phyloP scores from a whole-genome alignment of 2,888 invertebrate genomes.

The Drosophila testacea region DNA sequence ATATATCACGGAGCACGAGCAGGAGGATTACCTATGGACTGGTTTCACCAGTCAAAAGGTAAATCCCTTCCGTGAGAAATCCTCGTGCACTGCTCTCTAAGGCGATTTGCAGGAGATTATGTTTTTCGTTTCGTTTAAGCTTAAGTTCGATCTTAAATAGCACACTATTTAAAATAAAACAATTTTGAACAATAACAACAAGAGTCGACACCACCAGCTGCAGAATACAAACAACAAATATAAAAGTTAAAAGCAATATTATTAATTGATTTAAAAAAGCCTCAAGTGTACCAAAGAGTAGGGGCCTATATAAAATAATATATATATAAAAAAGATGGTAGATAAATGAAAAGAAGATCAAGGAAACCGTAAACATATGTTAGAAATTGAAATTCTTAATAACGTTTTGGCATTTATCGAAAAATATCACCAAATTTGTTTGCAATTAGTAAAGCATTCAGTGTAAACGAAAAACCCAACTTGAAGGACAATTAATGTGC shows the following conservation, averaged over 20 bases:
- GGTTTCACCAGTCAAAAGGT: slow-evolving; percentile 98
- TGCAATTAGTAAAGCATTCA: slow-evolving; percentile 40
- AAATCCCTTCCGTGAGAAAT: slow-evolving; percentile 98
- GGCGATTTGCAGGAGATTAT: slow-evolving; percentile 20
- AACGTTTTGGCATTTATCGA: slow-evolving; percentile 64
- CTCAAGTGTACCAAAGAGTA: slow-evolving; percentile 41
- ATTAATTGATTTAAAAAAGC: slow-evolving; percentile 15
- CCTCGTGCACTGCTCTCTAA: slow-evolving; percentile 94
- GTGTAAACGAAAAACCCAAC: slow-evolving; percentile 78
- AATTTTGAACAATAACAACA: slow-evolving; percentile 32
- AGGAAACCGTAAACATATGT: slow-evolving; percentile 20
- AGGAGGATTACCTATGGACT: slow-evolving; percentile 96
- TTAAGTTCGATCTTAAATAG: slow-evolving; percentile 42
- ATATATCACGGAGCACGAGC: slow-evolving; percentile 95
- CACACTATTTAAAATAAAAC: slow-evolving; percentile 32
- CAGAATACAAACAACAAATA: slow-evolving; percentile 18
- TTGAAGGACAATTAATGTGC: slow-evolving; percentile 64
- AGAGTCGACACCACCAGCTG: slow-evolving; percentile 42
- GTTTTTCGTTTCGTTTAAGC: slow-evolving; percentile 8
- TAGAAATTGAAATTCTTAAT: slow-evolving; percentile 26
- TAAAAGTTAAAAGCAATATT: slow-evolving; percentile 51
- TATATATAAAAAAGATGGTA: not conserved
- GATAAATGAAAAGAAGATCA: slow-evolving; percentile 3
- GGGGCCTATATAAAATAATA: slow-evolving; percentile 7
- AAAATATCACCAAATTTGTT: slow-evolving; percentile 52